Base-by-base conservation (phyloP, 2,888 invertebrate genomes). In the Drosophila cognata region DNA sequence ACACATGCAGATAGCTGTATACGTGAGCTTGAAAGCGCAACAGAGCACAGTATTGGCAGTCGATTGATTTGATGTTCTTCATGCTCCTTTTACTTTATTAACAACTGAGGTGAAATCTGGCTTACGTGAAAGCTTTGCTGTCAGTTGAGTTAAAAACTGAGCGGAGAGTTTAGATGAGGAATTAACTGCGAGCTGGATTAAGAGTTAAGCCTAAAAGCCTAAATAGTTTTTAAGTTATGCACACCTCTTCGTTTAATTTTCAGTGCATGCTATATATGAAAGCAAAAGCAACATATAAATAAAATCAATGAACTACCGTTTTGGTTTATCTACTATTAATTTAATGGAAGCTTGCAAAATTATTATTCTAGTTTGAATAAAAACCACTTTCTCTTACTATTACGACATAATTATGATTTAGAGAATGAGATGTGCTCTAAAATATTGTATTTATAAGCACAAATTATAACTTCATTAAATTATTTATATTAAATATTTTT, bases 151-250 rank as follows among this genome's bases (percentile, higher is more conserved):
- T n/a, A n/a, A 29, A 31, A 13, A 33, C 10, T 33, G n/a, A 51
- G 31, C 29, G 10, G n/a, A 51, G 51, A 21, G 52, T n/a, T 33
- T n/a, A 52, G 52, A 33, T 52, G 52, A 52, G 33, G n/a, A 5
- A 11, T 21, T 11, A 21, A 13, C 31, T 31, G 31, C 5, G n/a
- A n/a, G 52, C n/a, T 52, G 29, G 4, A 41, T n/a, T 6, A 18
- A 11, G 18, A 48, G 21, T 21, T 21, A 0, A 11, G 25, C n/a
- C 5, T 21, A 11, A 11, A 6, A 43, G 11, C 43, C 11, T 11
- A 21, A 43, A 21, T 43, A 11, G 21, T 11, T 41, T n/a, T n/a
- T n/a, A 31, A 31, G 7, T 31, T 31, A 31, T 31, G 31, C 8
- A 28, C 21, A 21, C 21, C 21, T 21, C 21, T 21, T 21, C 1